Percentiles rank a stretch among this genome's conserved stretches.
Conservation (phyloP, 2,113 vertebrate genomes). For the Enhydra lutris region DNA sequence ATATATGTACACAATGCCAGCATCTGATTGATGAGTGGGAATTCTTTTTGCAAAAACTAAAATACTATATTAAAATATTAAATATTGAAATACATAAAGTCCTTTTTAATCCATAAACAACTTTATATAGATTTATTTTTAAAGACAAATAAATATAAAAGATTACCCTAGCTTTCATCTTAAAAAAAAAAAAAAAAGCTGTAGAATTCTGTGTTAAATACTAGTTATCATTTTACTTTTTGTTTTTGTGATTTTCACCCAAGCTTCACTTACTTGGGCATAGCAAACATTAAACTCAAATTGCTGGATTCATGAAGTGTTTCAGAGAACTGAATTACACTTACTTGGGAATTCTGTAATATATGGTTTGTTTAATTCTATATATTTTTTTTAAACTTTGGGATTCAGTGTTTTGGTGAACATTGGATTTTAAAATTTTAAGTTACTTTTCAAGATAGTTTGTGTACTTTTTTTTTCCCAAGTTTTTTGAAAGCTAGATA, state of each 20-base stretch:
- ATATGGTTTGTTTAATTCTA: not conserved
- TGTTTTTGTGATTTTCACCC: not conserved
- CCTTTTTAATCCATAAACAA: not conserved
- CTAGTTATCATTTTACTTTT: not conserved
- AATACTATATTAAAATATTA: not conserved
- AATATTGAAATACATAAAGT: not conserved
- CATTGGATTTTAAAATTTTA: not conserved
- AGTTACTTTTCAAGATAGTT: not conserved
- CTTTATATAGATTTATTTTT: not conserved
- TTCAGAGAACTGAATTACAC: not conserved
- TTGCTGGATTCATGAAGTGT: not conserved
- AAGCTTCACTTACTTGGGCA: not conserved
- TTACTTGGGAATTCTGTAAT: not conserved
- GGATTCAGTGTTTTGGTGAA: not conserved
- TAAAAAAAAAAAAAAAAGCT: not conserved
- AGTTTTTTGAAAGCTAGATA: not conserved
- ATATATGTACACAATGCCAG: not conserved
- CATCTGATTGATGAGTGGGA: not conserved
- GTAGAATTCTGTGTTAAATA: not conserved
- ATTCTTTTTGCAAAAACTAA: not conserved
- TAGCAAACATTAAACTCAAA: slow-evolving; percentile 15
- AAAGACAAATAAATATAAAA: not conserved
- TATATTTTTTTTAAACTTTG: slow-evolving; percentile 15
- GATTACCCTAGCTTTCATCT: not conserved
- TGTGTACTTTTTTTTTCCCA: not conserved